Base-by-base conservation (phyloP, 2,888 invertebrate species). In the Drosophila meridiana region DNA sequence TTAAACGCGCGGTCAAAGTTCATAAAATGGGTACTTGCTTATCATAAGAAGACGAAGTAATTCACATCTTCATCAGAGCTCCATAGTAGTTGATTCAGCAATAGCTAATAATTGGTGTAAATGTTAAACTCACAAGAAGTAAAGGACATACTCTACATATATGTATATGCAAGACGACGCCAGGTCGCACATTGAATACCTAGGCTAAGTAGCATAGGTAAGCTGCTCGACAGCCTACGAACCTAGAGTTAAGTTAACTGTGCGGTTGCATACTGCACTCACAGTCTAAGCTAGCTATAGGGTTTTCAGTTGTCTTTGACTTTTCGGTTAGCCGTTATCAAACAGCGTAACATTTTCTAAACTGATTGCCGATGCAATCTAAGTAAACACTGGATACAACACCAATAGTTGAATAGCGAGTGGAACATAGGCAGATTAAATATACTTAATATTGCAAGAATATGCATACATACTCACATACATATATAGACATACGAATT, bases 331-430 rank as follows among this genome's bases (percentile, higher is more conserved):
- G 42, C 70, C 43, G 59, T 77, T 69, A 77, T 77, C 75, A 71
- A 75, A 72, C 62, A 75, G 78, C 75, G 78, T 78, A 78, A 60
- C 55, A 48, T 70, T 79, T 79, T 79, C 80, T 78, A 78, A 78
- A 78, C 77, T 77, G 73, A 50, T 77, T 62, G 65, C 76, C 55
- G 55, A 65, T 34, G 68, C 76, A 69, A 42, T 55, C 69, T 66
- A 66, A 64, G 53, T 73, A 59, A 67, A 67, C 77, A 78, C 78
- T 78, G 78, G 56, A 78, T 56, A 65, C 68, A 79, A 80, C 73
- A 79, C 80, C 76, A 80, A 79, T 67, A 74, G 61, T 43, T 74
- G 53, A 71, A 64, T 58, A 47, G 30, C n/a, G 2, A 28, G 20
- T 30, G 53, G 32, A 55, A 52, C 48, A 48, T 40, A 40, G 42